Evolutionary conservation across 2,888 invertebrate species (phyloP).

Genomic region (Hanleya hanleyi): DNA sequence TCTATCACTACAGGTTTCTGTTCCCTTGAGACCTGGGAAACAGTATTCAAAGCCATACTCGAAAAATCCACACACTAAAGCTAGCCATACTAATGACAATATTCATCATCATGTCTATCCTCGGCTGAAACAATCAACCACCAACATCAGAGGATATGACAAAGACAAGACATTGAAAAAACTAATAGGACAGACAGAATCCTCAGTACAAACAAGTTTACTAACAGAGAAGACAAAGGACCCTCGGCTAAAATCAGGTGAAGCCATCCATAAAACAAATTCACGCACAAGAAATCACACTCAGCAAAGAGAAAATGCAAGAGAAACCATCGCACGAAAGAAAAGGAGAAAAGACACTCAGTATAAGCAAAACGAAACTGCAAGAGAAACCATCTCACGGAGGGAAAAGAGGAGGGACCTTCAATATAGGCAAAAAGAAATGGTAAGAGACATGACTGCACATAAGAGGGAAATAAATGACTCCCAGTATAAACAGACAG

Average conservation of each 20-base stretch:
- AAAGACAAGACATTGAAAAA: too few relatives aligned
- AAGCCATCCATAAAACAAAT: background rate
- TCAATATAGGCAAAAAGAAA: background rate
- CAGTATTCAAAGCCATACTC: too few relatives aligned
- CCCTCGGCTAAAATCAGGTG: background rate
- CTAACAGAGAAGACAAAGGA: background rate
- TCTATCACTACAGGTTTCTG: too few relatives aligned
- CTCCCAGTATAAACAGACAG: background rate
- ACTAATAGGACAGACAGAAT: background rate
- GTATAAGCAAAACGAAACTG: background rate
- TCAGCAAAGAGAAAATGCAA: background rate
- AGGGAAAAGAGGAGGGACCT: background rate
- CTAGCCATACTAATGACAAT: too few relatives aligned
- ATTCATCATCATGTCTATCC: too few relatives aligned
- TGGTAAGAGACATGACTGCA: background rate
- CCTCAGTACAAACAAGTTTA: background rate
- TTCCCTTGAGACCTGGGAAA: too few relatives aligned
- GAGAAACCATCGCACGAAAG: background rate
- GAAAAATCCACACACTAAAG: too few relatives aligned
- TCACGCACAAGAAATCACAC: background rate
- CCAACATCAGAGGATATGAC: too few relatives aligned
- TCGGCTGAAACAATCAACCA: too few relatives aligned
- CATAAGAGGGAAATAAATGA: background rate
- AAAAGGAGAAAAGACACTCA: background rate
- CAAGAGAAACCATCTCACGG: background rate